Evolutionary conservation across 2,888 invertebrate genomes (phyloP), one percentile per base, ranked within the genome.

Genomic region (Drosophila fulvimacula): DNA sequence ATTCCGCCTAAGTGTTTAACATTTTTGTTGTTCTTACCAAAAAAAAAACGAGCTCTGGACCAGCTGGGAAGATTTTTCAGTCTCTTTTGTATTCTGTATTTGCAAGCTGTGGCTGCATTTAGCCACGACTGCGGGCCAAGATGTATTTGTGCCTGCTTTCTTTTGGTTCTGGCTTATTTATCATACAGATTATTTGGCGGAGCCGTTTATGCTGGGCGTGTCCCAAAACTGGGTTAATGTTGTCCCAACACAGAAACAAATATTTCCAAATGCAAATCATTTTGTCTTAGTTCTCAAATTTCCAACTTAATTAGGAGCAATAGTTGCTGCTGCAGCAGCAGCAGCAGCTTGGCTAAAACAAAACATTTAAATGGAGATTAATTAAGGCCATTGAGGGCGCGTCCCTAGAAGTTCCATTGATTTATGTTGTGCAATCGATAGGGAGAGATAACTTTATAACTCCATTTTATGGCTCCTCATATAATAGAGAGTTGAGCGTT

Each of bases 171-270:
- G 51, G 42, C 48, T 65, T 60, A 70, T 69, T 82, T 68, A 62
- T 64, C 62, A 65, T 65, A 65, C 70, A 59, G 39, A 68, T 70
- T 52, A 52, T 71, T 73, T 70, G 55, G 38, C 34, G 36, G 7
- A 56, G 46, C 36, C 51, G 38, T 71, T 55, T 53, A 52, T 58
- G 36, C 58, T 61, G 89, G 86, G 89, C 78, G 86, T 82, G 82
- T 73, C 66, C 41, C 21, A 67, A 68, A 85, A 89, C 71, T 88
- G 86, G 89, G 85, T 85, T 89, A 85, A 89, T 82, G 79, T 52
- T 41, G 32, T 41, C 58, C 68, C 65, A 56, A 70, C 72, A 69
- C 64, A 66, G 65, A 81, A 62, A 63, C 78, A 62, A 71, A 69
- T 61, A 56, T 48, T 51, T 48, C 51, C 41, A 80, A 69, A 84